Evolutionary conservation across 37 sponge, comb jelly and placozoan species (phyloP).

Genomic region (Diacarnus erythraeanus): DNA sequence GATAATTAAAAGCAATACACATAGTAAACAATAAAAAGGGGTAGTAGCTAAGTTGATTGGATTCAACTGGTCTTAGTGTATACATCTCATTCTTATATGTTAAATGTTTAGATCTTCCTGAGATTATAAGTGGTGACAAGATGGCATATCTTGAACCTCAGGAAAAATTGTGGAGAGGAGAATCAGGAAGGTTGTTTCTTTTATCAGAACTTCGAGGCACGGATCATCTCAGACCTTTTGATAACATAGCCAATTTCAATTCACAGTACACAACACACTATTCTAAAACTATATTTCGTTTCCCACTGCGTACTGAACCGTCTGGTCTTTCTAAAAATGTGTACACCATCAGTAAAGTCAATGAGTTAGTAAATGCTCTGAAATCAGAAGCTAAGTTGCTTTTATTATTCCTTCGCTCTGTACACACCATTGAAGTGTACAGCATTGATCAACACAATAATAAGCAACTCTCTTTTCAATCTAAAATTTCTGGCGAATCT

Average conservation of each 20-base stretch:
- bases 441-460: conserved; percentile 5
- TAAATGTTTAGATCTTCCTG: conserved; percentile 70
- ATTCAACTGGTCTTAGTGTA: no score
- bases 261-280: background rate
- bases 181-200: conserved; percentile 26
- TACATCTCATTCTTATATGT: no score
- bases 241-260: conserved; percentile 43
- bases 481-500: background rate
- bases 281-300: conserved; percentile 66
- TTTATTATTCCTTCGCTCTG: conserved; percentile 56
- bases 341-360: conserved; percentile 24
- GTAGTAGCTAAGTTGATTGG: no score
- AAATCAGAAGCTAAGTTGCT: conserved; percentile 40
- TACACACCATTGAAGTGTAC: conserved; percentile 43
- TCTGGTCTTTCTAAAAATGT: conserved; percentile 38
- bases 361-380: conserved; percentile 20
- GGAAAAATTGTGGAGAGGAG: conserved; percentile 42
- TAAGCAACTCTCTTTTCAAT: background rate
- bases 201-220: background rate
- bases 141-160: conserved; percentile 72
- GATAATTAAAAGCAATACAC: no score
- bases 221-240: conserved; percentile 33
- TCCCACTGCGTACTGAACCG: conserved; percentile 64
- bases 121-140: conserved; percentile 57
- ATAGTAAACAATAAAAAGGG: no score